A percentile compares a stretch with the other conserved stretches of the same genome.
These are phyloP conservation scores for Volucella inflata DNA, from an alignment of 2,888 invertebrate genomes.

Conservation along the genomic window DNA sequence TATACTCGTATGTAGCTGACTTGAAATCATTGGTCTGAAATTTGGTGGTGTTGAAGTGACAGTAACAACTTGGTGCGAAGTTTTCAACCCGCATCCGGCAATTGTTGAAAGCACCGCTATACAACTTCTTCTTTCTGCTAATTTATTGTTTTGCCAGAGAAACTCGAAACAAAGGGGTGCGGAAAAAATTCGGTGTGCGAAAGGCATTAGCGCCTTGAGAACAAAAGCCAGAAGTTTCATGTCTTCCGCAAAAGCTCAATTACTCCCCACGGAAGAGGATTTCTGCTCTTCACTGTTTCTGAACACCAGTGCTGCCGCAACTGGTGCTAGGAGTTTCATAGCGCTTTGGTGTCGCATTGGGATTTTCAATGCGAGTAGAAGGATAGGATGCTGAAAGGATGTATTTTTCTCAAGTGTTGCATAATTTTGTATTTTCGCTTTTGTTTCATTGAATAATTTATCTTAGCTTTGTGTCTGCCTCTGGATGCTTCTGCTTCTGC, in stretches of 20 bases:
- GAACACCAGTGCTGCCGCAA: slow-evolving; percentile 20
- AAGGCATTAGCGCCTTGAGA: slow-evolving; percentile 72
- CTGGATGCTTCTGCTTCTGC: slow-evolving; percentile 22
- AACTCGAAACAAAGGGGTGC: slow-evolving; percentile 58
- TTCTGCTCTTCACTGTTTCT: slow-evolving; percentile 21
- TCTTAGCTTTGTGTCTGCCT: slow-evolving; percentile 48
- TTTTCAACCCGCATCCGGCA: slow-evolving; percentile 65
- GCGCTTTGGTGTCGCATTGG: slow-evolving; percentile 53
- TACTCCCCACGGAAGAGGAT: slow-evolving; percentile 60
- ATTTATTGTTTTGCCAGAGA: slow-evolving; percentile 60
- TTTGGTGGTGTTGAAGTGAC: slow-evolving; percentile 74
- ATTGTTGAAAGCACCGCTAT: slow-evolving; percentile 58
- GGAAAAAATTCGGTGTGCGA: slow-evolving; percentile 50
- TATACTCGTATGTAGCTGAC: too few species aligned
- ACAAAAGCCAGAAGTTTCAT: slow-evolving; percentile 72
- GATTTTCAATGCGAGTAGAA: slow-evolving; percentile 2
- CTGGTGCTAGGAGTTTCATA: not conserved
- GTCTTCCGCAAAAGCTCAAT: slow-evolving; percentile 67
- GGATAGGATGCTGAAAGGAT: slow-evolving; percentile 58
- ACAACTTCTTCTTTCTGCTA: slow-evolving; percentile 57
- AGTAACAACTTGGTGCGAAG: slow-evolving; percentile 72
- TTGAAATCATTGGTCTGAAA: slow-evolving; percentile 64
- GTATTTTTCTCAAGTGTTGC: slow-evolving; percentile 75
- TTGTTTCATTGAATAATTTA: slow-evolving; percentile 75
- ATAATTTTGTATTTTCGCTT: slow-evolving; percentile 75